phyloP scores from a whole-genome alignment of 2,113 vertebrate species.

The Heterocephalus glaber region DNA sequence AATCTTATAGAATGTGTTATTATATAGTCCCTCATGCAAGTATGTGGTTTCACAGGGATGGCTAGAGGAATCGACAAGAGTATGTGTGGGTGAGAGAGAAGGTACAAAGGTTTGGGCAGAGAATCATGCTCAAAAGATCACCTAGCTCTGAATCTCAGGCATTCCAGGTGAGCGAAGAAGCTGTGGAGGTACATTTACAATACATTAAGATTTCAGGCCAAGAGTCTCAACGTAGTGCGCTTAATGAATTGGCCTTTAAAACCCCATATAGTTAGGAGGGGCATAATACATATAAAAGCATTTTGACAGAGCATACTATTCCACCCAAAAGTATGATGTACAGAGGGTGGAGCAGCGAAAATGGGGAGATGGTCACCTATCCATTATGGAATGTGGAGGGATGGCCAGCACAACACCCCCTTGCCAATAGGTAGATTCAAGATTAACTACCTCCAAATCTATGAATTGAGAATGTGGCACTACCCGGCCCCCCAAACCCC shows the following conservation, averaged over 20 bases:
- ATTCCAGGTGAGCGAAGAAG: constrained; percentile 4
- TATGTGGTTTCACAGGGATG: neutral
- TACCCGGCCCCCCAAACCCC: neutral
- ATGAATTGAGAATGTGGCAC: neutral
- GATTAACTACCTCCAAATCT: constrained; percentile 28
- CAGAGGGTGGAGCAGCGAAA: neutral
- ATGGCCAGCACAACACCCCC: neutral
- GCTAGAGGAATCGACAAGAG: neutral
- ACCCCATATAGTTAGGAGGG: neutral
- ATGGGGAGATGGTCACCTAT: neutral
- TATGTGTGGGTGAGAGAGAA: neutral
- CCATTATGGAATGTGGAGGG: neutral
- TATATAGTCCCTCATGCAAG: neutral
- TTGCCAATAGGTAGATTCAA: constrained; percentile 5
- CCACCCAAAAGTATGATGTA: neutral
- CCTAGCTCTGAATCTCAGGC: neutral
- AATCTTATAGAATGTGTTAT: neutral
- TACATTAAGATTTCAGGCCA: constrained; percentile 54
- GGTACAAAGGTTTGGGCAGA: neutral
- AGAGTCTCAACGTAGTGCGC: neutral
- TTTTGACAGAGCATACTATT: constrained; percentile 16
- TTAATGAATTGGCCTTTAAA: constrained; percentile 20
- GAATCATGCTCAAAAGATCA: neutral
- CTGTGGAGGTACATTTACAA: neutral
- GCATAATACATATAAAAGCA: neutral